phyloP scores from a whole-genome alignment of 35 echinoderm and acorn worm species.

The Heliocidaris tuberculata region DNA sequence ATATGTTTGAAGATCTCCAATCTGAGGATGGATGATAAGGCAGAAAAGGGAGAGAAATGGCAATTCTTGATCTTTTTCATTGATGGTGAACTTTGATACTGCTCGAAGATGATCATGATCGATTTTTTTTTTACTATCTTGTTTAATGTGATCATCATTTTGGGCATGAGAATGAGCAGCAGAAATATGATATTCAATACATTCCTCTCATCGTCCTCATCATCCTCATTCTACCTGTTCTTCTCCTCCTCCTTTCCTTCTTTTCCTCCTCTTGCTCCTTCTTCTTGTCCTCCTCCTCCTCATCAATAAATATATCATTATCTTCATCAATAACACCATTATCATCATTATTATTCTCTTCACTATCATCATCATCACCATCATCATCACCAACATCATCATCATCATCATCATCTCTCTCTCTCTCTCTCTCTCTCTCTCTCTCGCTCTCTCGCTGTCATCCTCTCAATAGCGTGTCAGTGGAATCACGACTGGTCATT shows the following conservation, averaged over 20 bases:
- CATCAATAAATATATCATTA: neutral
- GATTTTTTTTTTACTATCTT: too few species aligned
- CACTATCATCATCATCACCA: neutral
- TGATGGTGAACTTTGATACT: too few species aligned
- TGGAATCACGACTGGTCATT: neutral
- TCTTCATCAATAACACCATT: neutral
- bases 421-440: too few species aligned
- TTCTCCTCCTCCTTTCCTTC: neutral
- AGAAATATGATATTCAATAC: too few species aligned
- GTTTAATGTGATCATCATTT: too few species aligned
- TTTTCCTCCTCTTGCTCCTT: neutral
- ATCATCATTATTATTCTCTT: neutral
- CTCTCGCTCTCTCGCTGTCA: neutral
- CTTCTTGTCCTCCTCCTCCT: neutral
- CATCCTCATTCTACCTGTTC: neutral
- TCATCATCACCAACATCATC: neutral
- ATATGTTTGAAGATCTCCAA: too few species aligned
- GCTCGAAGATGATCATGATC: too few species aligned
- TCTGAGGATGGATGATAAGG: too few species aligned
- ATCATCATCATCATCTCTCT: neutral
- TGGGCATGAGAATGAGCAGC: too few species aligned
- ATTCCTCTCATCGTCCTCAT: neutral
- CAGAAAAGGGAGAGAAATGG: too few species aligned
- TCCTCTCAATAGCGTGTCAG: neutral
- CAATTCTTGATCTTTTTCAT: too few species aligned